Base-by-base conservation (phyloP, 2,888 invertebrate genomes). In the Drosophila kambysellisi region DNA sequence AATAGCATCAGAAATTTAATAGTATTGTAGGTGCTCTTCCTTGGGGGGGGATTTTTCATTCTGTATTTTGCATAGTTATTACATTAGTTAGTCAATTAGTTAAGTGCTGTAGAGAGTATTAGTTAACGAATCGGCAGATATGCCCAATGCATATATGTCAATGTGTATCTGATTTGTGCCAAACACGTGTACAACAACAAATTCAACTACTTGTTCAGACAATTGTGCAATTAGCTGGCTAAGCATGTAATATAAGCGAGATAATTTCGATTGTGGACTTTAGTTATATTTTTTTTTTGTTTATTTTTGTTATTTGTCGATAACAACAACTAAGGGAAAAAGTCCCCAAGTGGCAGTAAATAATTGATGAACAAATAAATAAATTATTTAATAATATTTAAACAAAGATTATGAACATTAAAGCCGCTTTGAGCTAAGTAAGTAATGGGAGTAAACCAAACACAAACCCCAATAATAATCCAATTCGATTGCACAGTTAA, bases 391-490 rank as follows among this genome's bases (percentile, higher is more conserved):
- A 66, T 74, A 70, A 71, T 68, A 58, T 72, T 54, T 29, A 61
- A 35, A 30, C 33, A 62, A 53, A 80, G 80, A 81, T 88, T 88
- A 79, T 79, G 60, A 67, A 65, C 9, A 66, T 85, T 68, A 76
- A 64, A 86, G 67, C 60, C 53, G 17, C 15, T 25, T 12, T 39
- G 11, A 62, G 63, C 25, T 64, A 25, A 25, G 39, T 60, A 65
- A 57, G n/a, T n/a, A 54, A 43, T 39, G 53, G 17, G 4, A 12
- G 29, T 11, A 17, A 7, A 25, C 0, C 4, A 15, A 4, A 9
- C 0, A n/a, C 25, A 43, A 32, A 11, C 41, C 56, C 51, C 32
- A 43, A 43, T 25, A 54, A 43, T 25, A 64, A 35, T 48, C 12
- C 46, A 43, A 39, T 39, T 25, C 11, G 48, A 60, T 52, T 32